Base-by-base conservation (phyloP, 2,888 invertebrate species). In the Ecdyonurus torrentis region DNA sequence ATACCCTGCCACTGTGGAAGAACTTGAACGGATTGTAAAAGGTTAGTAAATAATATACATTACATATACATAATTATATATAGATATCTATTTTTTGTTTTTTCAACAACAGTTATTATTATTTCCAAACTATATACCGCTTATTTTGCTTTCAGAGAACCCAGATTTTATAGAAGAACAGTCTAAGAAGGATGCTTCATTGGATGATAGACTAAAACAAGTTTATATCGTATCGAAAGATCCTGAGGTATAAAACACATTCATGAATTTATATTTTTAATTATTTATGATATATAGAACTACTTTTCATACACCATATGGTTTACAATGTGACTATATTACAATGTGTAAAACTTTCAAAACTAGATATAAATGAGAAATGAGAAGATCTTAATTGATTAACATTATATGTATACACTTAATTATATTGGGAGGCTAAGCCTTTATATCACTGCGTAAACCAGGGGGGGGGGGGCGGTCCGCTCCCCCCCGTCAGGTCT, bases 191-290 rank as follows among this genome's bases (percentile, higher is more conserved):
- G 78, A 89, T 73, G 61, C 70, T 5, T 71, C 69, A n/a, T 77
- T 89, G 15, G 81, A 88, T 70, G 74, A 77, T 50, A 76, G 83
- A 71, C 76, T 90, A 65, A 86, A 83, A 74, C 77, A 81, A 72
- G 83, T 90, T 75, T 90, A 81, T 80, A 87, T 91, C 72, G 82
- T 80, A 63, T 86, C 88, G 0, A 70, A 77, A 63, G 84, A 83
- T 63, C 74, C 74, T 63, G 61, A 69, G 65, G 73, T 58, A 25
- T 63, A 15, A 59, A 61, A n/a, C n/a, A n/a, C n/a, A n/a, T n/a
- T n/a, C n/a, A n/a, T n/a, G n/a, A n/a, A n/a, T n/a, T n/a, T n/a
- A n/a, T n/a, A n/a, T n/a, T n/a, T n/a, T n/a, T n/a, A n/a, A n/a
- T n/a, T n/a, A n/a, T n/a, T n/a, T n/a, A n/a, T n/a, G n/a, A n/a